Base-by-base conservation (phyloP, 2,888 invertebrate genomes). In the Hydrotaea cyrtoneurina region DNA sequence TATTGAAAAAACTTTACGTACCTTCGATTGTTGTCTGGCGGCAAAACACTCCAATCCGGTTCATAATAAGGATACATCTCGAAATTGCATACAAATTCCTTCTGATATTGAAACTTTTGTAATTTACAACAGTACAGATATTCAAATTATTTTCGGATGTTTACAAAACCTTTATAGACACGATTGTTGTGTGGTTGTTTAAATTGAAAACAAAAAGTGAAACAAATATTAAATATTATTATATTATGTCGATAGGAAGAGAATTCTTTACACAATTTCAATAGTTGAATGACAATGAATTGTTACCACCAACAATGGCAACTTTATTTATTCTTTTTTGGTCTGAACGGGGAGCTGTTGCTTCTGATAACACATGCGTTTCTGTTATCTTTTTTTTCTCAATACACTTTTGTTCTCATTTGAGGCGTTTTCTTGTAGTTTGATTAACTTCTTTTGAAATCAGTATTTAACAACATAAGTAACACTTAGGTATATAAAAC, bases 21-120 rank as follows among this genome's bases (percentile, higher is more conserved):
- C 97, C 97, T 96, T 94, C 97, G 94, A 91, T 97, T 97, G 87
- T 96, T 94, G 93, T 97, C 97, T 81, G 96, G 96, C 86, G 97
- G 97, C 89, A 97, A 93, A 88, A 97, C 95, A 93, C 96, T 96
- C 96, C 96, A 96, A 91, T 97, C 97, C 82, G 95, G 94, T 92
- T 96, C 96, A 91, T 96, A 96, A 90, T 92, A 92, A 5, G 92
- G 92, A 89, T 91, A 92, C 92, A 92, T 92, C 82, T 69, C 79
- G 39, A 39, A 39, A 39, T 4, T 1, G 39, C 8, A 39, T 39
- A 13, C 39, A 39, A 39, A 11, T 8, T 39, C 11, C 39, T 39
- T 10, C 7, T 13, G 1, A 39, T 8, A 39, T 39, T 11, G 2
- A 31, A 31, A 2, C 7, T 39, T 8, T 13, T 39, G 2, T 39